A percentile compares a stretch with the other conserved stretches of the same genome.
phyloP scores from a whole-genome alignment of 2,888 invertebrate genomes.

The Operophtera brumata region DNA sequence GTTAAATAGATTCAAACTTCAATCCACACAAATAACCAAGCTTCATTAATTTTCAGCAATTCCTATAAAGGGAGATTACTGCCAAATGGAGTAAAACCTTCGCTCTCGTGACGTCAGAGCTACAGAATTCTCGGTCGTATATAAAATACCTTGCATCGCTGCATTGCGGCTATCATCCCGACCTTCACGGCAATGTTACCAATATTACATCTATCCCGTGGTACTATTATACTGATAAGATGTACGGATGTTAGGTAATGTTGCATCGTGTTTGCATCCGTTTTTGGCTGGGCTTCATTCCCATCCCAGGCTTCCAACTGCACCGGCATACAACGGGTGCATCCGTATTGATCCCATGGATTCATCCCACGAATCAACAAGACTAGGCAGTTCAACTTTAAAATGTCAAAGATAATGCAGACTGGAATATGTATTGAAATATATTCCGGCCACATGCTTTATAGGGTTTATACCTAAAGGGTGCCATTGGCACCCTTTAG shows the following conservation, averaged over 20 bases:
- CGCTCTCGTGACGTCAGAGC: neutral
- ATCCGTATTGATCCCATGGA: too few relatives aligned
- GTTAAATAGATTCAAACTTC: too few relatives aligned
- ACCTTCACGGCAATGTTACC: constrained; percentile 11
- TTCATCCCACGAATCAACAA: too few relatives aligned
- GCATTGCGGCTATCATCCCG: constrained; percentile 25
- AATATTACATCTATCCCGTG: constrained; percentile 10
- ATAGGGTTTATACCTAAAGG: too few relatives aligned
- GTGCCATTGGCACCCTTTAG: too few relatives aligned
- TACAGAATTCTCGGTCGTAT: too few relatives aligned
- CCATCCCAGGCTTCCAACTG: neutral
- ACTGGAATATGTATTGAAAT: too few relatives aligned
- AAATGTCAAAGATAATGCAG: neutral
- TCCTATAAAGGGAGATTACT: neutral
- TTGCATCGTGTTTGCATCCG: constrained; percentile 11
- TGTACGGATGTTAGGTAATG: constrained; percentile 11
- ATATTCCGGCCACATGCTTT: too few relatives aligned
- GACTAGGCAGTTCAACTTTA: neutral
- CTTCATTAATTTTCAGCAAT: neutral
- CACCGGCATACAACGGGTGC: neutral
- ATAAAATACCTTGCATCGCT: constrained; percentile 23
- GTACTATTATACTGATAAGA: neutral
- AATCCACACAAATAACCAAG: neutral
- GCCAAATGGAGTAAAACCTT: neutral
- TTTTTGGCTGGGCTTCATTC: constrained; percentile 1